Evolutionary conservation across 2,888 invertebrate species (phyloP), one percentile per base, ranked within the genome.

Genomic region (Clusia tigrina): DNA sequence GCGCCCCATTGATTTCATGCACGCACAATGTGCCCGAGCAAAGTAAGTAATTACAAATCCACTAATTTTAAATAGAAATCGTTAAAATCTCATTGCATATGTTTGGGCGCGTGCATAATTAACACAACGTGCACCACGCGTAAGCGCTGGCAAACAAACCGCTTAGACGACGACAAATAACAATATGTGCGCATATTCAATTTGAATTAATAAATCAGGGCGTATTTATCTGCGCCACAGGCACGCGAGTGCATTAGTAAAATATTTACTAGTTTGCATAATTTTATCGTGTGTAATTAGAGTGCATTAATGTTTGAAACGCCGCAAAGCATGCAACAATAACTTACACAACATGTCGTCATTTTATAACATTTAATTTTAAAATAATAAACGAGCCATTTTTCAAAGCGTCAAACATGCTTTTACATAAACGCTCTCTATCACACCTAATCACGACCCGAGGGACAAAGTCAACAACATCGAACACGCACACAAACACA

Each of bases 401-500:
- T n/a, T n/a, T n/a, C n/a, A n/a, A n/a, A n/a, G n/a, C n/a, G n/a
- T n/a, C n/a, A n/a, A n/a, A n/a, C n/a, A n/a, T n/a, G n/a, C n/a
- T n/a, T n/a, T n/a, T n/a, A n/a, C n/a, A n/a, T n/a, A n/a, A n/a
- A n/a, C n/a, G n/a, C n/a, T n/a, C n/a, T n/a, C n/a, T n/a, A n/a
- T n/a, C n/a, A n/a, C n/a, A n/a, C n/a, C n/a, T n/a, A n/a, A n/a
- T n/a, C n/a, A n/a, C n/a, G n/a, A n/a, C n/a, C n/a, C n/a, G n/a
- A n/a, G n/a, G n/a, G n/a, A n/a, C n/a, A n/a, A n/a, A n/a, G n/a
- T n/a, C n/a, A n/a, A n/a, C n/a, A n/a, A n/a, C n/a, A n/a, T n/a
- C n/a, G 6, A n/a, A 2, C n/a, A 5, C n/a, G 3, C n/a, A 57
- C 58, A 58, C 46, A 32, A 59, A 67, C 58, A 52, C 64, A 63